phyloP scores from a whole-genome alignment of 2,888 invertebrate genomes.

The Xestobium rufovillosum region DNA sequence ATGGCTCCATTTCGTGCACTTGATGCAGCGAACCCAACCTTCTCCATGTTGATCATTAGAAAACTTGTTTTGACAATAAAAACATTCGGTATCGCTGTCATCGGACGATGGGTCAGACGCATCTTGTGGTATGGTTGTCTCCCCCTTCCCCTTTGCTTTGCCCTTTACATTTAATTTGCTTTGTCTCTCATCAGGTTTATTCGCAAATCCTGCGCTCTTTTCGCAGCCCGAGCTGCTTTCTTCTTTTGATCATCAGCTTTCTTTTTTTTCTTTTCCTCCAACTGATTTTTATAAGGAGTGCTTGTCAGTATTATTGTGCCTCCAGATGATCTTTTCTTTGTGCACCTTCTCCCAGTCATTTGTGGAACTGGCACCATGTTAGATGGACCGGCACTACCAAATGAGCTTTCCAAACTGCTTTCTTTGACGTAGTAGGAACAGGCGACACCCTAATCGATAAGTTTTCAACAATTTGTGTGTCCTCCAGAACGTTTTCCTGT shows the following conservation, averaged over 20 bases:
- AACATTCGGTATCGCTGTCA: slow-evolving; percentile 9
- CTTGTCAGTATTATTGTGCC: slow-evolving; percentile 9
- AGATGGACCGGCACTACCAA: too few species aligned
- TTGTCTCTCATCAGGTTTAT: too few species aligned
- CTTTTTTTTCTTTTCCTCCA: slow-evolving; percentile 2
- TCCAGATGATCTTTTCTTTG: too few species aligned
- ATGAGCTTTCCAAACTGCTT: too few species aligned
- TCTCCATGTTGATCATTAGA: slow-evolving; percentile 10
- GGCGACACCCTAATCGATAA: too few species aligned
- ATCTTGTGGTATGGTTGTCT: slow-evolving; percentile 3
- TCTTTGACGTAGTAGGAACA: too few species aligned
- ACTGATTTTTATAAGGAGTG: slow-evolving; percentile 6
- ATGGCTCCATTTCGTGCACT: slow-evolving; percentile 7
- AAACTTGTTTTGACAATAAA: slow-evolving; percentile 4
- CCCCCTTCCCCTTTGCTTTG: slow-evolving; percentile 1
- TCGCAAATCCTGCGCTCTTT: too few species aligned
- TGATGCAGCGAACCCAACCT: slow-evolving; percentile 11
- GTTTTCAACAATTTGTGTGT: too few species aligned
- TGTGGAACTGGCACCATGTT: too few species aligned
- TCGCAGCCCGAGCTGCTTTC: too few species aligned
- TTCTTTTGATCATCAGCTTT: slow-evolving; percentile 6
- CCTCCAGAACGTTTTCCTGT: too few species aligned
- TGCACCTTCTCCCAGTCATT: too few species aligned
- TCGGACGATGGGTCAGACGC: slow-evolving; percentile 10
- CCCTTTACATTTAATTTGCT: slow-evolving; percentile 2